Conservation (phyloP, 2,797 vertebrate genomes). For the Sciurus carolinensis region DNA sequence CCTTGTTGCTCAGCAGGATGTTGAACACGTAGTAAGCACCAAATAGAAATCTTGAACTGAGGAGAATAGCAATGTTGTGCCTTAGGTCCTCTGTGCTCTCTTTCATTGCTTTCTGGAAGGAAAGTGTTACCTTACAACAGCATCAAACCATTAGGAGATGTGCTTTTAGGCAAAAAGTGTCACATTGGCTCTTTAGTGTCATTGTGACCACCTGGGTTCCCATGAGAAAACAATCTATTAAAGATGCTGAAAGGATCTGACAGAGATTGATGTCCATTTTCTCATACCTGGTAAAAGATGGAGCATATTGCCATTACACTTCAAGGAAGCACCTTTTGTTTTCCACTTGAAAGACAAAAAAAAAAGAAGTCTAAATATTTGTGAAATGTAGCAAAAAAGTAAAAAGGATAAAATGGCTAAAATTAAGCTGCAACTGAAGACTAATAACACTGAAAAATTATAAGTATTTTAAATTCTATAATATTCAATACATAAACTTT, state of each 20-base stretch:
- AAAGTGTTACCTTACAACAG: not conserved
- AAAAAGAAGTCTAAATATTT: slow-evolving; percentile 23
- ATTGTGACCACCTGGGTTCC: not conserved
- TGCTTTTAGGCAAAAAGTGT: not conserved
- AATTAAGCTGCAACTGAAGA: not conserved
- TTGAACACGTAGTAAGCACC: not conserved
- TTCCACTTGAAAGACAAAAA: not conserved
- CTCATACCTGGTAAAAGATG: not conserved
- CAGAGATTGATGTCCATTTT: not conserved
- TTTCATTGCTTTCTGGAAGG: not conserved
- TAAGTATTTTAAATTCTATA: slow-evolving; percentile 7
- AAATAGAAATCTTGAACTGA: not conserved
- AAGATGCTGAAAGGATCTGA: not conserved
- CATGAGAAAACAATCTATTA: not conserved
- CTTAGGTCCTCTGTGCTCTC: too few species aligned
- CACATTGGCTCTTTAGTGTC: not conserved
- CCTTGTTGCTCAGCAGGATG: not conserved
- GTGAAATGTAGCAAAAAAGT: slow-evolving; percentile 23
- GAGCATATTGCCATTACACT: not conserved
- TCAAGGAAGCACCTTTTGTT: not conserved
- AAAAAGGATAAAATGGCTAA: slow-evolving; percentile 16
- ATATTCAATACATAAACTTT: slow-evolving; percentile 1
- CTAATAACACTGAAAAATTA: not conserved
- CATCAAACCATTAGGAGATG: not conserved
- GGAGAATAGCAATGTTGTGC: not conserved